Conservation (phyloP, 2,888 invertebrate genomes). For the Cynaeus angustus region DNA sequence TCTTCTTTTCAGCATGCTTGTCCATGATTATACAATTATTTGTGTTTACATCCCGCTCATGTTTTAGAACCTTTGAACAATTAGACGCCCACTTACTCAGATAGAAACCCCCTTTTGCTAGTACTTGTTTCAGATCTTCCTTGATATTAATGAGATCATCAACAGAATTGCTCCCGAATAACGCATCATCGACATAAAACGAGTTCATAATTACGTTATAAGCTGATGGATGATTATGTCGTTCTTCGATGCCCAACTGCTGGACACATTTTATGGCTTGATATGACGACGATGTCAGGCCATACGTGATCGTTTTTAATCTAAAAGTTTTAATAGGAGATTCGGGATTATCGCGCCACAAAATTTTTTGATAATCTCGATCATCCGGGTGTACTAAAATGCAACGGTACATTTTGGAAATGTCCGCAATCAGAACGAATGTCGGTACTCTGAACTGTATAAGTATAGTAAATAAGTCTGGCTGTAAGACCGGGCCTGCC, state of each 20-base stretch:
- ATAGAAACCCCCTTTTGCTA: slow-evolving; percentile 38
- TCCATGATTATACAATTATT: too few relatives aligned
- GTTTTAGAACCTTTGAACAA: too few relatives aligned
- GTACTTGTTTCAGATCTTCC: slow-evolving; percentile 22
- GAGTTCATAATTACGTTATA: too few relatives aligned
- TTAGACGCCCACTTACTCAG: slow-evolving; percentile 40
- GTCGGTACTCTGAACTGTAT: slow-evolving; percentile 18
- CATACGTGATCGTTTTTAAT: slow-evolving; percentile 6
- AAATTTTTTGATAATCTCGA: slow-evolving; percentile 30
- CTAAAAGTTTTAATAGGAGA: slow-evolving; percentile 22
- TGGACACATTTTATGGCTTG: not conserved
- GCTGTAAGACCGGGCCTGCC: slow-evolving; percentile 38
- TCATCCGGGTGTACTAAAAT: slow-evolving; percentile 24
- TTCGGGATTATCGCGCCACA: slow-evolving; percentile 41
- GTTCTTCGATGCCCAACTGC: too few relatives aligned
- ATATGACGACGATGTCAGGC: slow-evolving; percentile 27
- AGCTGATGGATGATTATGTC: too few relatives aligned
- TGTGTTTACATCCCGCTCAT: too few relatives aligned
- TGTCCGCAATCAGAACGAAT: too few relatives aligned
- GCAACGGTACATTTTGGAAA: not conserved
- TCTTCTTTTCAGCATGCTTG: too few relatives aligned
- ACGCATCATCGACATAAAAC: too few relatives aligned
- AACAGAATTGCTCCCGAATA: too few relatives aligned
- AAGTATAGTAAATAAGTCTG: slow-evolving; percentile 40
- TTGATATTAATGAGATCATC: not conserved